Base-by-base conservation (phyloP, 2,888 invertebrate genomes). In the Amphimallon solstitiale region DNA sequence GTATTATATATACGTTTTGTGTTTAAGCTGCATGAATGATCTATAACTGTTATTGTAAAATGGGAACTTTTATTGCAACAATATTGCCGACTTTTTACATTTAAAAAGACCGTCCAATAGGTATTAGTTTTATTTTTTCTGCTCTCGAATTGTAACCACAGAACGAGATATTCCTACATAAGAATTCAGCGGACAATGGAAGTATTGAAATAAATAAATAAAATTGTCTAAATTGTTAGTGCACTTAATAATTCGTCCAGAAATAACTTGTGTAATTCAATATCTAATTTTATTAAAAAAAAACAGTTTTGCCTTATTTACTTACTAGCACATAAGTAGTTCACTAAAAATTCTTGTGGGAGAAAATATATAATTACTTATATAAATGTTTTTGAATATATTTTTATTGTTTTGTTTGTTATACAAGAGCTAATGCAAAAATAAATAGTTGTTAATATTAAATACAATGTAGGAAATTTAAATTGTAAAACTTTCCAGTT, bases 211-310 rank as follows among this genome's bases (percentile, higher is more conserved):
- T 9, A 34, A 29, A 29, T 9, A 51, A 34, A 29, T 29, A 34
- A 14, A 14, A 40, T 48, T 34, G 9, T 34, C 49, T 9, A 51
- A 51, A 51, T 51, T 35, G 34, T 34, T 29, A 15, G 6, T 34
- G 7, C 14, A 34, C 17, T 51, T 51, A 15, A 14, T 49, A 49
- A 34, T 14, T 51, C n/a, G 14, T 5, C 9, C 14, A 14, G 48
- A 48, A 10, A 17, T 7, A n/a, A 34, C 49, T 51, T 51, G 49
- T 34, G 49, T 51, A 51, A 51, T 51, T 51, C 49, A 51, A 51
- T 51, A 51, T 51, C 49, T 14, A 51, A 51, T 51, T 51, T 51
- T 9, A 12, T 15, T n/a, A n/a, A n/a, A 21, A 51, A 51, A 51
- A 51, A 51, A 48, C 23, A 12, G 0, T 4, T 4, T 48, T 48